These are phyloP conservation scores for Dendroctonus valens DNA, from an alignment of 1,140 invertebrate species.

Conservation along the genomic window DNA sequence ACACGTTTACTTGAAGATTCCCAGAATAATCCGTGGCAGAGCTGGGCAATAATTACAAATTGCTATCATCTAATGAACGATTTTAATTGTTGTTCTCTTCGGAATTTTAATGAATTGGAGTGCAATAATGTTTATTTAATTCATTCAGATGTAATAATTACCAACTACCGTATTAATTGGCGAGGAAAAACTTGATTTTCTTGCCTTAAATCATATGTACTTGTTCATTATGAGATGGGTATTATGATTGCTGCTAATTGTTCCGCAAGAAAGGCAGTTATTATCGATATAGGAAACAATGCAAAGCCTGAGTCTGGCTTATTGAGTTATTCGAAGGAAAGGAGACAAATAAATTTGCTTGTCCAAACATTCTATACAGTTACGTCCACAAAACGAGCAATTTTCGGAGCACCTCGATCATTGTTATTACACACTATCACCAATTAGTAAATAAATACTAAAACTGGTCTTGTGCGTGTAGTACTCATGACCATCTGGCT, in stretches of 20 bases:
- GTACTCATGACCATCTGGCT: conserved; percentile 12
- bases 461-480: conserved; percentile 13
- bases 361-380: too few relatives aligned
- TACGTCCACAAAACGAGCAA: too few relatives aligned
- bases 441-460: conserved; percentile 24
- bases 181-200: conserved; percentile 8
- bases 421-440: conserved; percentile 12
- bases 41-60: conserved; percentile 6
- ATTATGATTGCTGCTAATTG: too few relatives aligned
- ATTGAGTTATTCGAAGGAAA: too few relatives aligned
- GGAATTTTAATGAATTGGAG: conserved; percentile 14
- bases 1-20: too few relatives aligned
- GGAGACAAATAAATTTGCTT: too few relatives aligned
- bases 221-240: conserved; percentile 5
- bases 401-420: too few relatives aligned
- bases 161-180: conserved; percentile 12
- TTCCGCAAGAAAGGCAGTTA: too few relatives aligned
- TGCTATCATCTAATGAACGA: conserved; percentile 2
- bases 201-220: conserved; percentile 2
- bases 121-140: conserved; percentile 6
- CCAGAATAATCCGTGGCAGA: too few relatives aligned
- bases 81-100: conserved; percentile 10
- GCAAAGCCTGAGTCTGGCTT: too few relatives aligned
- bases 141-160: conserved; percentile 16
- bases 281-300: too few relatives aligned